A percentile compares a stretch with the other conserved stretches of the same genome.
phyloP scores from a whole-genome alignment of 2,888 invertebrate genomes.

The Tetranychus truncatus region DNA sequence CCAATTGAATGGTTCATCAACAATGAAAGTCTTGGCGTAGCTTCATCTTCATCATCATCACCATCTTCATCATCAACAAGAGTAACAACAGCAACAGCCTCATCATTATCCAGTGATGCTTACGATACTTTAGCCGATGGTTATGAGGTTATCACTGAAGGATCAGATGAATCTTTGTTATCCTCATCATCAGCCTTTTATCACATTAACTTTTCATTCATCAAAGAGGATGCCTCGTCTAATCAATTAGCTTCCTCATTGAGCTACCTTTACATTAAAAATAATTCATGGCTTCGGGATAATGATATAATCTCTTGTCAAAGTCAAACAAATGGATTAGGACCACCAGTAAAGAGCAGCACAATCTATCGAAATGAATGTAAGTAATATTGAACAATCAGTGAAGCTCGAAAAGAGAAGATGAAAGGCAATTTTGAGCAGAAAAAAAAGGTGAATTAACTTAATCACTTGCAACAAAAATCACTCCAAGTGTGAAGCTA shows the following conservation, averaged over 20 bases:
- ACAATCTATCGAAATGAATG: constrained; percentile 75
- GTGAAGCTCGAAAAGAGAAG: not conserved
- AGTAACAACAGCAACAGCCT: not conserved
- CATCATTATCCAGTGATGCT: not conserved
- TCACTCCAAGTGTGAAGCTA: not conserved
- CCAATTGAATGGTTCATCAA: constrained; percentile 67
- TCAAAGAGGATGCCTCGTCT: not conserved
- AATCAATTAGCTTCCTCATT: constrained; percentile 4
- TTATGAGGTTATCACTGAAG: not conserved
- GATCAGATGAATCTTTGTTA: not conserved
- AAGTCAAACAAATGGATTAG: constrained; percentile 37
- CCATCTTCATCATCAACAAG: not conserved
- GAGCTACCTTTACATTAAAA: constrained; percentile 15
- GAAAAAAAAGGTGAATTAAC: no score
- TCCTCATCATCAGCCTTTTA: not conserved
- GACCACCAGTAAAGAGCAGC: constrained; percentile 58
- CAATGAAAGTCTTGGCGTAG: constrained; percentile 37
- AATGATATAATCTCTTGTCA: constrained; percentile 27
- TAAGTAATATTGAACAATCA: constrained; percentile 39
- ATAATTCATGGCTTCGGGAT: constrained; percentile 29
- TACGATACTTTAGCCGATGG: not conserved
- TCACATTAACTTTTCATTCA: not conserved
- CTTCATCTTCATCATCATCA: constrained; percentile 44
- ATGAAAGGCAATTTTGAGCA: not conserved
- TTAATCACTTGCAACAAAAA: not conserved